Evolutionary conservation across 2,888 invertebrate genomes (phyloP).

Genomic region (Crossocerus cetratus): DNA sequence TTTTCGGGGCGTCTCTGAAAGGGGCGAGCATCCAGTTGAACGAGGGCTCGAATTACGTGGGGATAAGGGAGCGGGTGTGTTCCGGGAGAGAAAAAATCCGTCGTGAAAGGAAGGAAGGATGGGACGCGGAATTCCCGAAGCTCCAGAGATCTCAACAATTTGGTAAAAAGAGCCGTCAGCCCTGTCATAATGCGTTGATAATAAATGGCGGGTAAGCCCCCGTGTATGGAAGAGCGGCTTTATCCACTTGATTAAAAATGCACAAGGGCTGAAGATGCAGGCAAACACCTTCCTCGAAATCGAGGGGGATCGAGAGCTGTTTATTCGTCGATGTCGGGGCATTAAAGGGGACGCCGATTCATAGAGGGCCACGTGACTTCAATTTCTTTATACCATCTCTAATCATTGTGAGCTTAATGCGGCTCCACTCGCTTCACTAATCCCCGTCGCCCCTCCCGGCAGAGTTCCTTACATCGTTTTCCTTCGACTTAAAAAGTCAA

Average conservation of each 20-base stretch:
- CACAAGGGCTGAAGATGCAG: slow-evolving; percentile 20
- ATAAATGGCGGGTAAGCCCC: slow-evolving; percentile 53
- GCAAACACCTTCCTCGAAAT: slow-evolving; percentile 11
- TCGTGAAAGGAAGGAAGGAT: slow-evolving; percentile 30
- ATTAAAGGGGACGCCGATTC: slow-evolving; percentile 16
- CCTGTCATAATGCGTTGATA: slow-evolving; percentile 57
- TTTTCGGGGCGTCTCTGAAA: slow-evolving; percentile 7
- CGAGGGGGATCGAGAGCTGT: slow-evolving; percentile 22
- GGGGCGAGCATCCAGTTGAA: slow-evolving; percentile 15
- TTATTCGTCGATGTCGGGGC: slow-evolving; percentile 33
- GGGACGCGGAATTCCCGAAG: slow-evolving; percentile 20
- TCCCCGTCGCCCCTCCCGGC: not conserved
- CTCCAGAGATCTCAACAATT: slow-evolving; percentile 13
- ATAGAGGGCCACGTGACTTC: not conserved
- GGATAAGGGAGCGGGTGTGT: slow-evolving; percentile 12
- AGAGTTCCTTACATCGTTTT: not conserved
- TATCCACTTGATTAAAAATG: slow-evolving; percentile 47
- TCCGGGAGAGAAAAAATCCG: slow-evolving; percentile 36
- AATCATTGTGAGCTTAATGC: slow-evolving; percentile 11
- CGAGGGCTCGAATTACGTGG: slow-evolving; percentile 15
- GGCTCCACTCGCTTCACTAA: not conserved
- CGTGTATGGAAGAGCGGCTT: slow-evolving; percentile 43
- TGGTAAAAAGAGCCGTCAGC: slow-evolving; percentile 49
- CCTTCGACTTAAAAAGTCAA: too few relatives aligned
- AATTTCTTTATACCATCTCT: slow-evolving; percentile 16